Percentiles rank a stretch among this genome's conserved stretches.
These are phyloP conservation scores for Nasua narica DNA, from an alignment of 2,797 vertebrate species.

Conservation along the genomic window DNA sequence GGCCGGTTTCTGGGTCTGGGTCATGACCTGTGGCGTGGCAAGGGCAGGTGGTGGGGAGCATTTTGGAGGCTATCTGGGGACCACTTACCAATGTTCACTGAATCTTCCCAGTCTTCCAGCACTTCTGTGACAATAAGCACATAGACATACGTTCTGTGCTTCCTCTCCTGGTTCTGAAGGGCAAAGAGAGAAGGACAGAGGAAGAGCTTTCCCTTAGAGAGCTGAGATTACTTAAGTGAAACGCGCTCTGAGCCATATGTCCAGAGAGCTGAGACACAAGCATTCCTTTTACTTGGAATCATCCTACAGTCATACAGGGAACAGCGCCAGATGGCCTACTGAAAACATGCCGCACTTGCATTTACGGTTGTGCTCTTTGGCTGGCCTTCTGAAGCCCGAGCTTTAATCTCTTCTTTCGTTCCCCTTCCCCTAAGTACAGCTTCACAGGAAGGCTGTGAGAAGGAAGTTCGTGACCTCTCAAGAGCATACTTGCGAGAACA, in stretches of 20 bases:
- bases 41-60: background rate
- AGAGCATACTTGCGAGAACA: background rate
- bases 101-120: constrained; percentile 99
- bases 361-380: background rate
- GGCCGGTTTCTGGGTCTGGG: background rate
- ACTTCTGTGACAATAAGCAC: constrained; percentile 97
- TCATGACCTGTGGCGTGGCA: no score
- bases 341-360: background rate
- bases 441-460: background rate
- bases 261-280: background rate
- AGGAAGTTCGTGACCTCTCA: background rate
- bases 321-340: background rate
- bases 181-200: background rate
- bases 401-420: background rate
- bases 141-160: constrained; percentile 98
- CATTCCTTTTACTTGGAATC: background rate
- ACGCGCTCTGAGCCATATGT: background rate
- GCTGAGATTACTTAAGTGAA: background rate
- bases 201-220: background rate
- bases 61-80: background rate
- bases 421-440: background rate
- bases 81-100: constrained; percentile 94
- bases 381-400: background rate
- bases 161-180: constrained; percentile 95
- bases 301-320: background rate